phyloP scores from a whole-genome alignment of 2,888 invertebrate species.

The Drosophila mimica region DNA sequence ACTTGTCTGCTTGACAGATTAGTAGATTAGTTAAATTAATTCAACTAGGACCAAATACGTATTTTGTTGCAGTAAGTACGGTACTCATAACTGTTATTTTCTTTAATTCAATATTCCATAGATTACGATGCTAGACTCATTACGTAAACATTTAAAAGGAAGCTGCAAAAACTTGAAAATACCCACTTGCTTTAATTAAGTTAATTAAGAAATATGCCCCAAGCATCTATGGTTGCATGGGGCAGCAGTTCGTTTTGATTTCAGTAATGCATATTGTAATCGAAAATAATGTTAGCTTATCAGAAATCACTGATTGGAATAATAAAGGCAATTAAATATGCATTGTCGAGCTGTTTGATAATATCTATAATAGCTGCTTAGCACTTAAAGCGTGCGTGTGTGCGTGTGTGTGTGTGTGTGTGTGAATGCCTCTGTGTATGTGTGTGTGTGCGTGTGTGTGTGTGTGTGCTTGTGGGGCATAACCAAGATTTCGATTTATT shows the following conservation, averaged over 20 bases:
- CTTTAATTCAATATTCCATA: neutral
- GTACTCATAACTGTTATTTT: neutral
- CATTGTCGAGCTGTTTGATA: slow-evolving; percentile 25
- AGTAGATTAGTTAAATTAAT: neutral
- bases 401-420: slow-evolving; percentile 1
- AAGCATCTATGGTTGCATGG: neutral
- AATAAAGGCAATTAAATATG: slow-evolving; percentile 3
- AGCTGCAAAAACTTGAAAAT: neutral
- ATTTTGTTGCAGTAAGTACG: neutral
- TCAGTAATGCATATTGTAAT: neutral
- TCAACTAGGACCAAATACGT: neutral
- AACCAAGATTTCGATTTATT: slow-evolving; percentile 23
- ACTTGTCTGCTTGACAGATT: neutral
- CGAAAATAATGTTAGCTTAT: neutral
- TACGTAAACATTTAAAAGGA: neutral
- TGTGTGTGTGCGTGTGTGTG: neutral
- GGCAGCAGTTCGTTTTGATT: neutral
- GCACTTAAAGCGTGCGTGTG: slow-evolving; percentile 3
- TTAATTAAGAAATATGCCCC: neutral
- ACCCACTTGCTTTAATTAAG: neutral
- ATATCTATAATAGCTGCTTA: slow-evolving; percentile 19
- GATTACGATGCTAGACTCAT: neutral
- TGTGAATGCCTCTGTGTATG: neutral
- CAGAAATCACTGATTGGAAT: slow-evolving; percentile 2
- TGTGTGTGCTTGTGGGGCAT: neutral